Percentiles rank a stretch among this genome's conserved stretches.
Conservation (phyloP, 2,113 vertebrate species). For the Hippoglossus stenolepis region DNA sequence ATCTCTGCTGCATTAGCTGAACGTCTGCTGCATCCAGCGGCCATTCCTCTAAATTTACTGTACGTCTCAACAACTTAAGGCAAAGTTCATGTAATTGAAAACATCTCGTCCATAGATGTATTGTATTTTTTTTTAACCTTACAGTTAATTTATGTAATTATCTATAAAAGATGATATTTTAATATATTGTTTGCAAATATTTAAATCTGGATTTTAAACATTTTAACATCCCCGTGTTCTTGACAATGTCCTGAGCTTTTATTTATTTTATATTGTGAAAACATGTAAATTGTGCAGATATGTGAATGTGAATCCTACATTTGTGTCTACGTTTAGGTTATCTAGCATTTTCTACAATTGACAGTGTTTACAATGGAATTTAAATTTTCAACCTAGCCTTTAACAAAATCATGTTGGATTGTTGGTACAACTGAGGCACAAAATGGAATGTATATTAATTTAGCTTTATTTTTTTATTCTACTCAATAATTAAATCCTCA, state of each 20-base stretch:
- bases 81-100: slow-evolving; percentile 2
- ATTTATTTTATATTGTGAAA: background rate
- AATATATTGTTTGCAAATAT: background rate
- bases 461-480: background rate
- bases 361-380: background rate
- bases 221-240: background rate
- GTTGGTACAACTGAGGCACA: background rate
- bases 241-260: background rate
- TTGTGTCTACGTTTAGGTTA: slow-evolving; percentile 9
- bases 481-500: no score
- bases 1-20: slow-evolving; percentile 1
- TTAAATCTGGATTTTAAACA: slow-evolving; percentile 33
- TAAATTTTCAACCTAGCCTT: background rate
- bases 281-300: background rate
- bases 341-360: background rate
- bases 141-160: background rate
- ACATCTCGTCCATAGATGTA: background rate
- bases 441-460: background rate
- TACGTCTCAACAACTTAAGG: background rate
- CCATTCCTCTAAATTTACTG: background rate
- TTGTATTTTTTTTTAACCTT: background rate
- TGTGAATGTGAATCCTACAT: slow-evolving; percentile 1
- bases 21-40: background rate
- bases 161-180: background rate
- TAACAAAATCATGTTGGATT: background rate